A percentile compares a stretch with the other conserved stretches of the same genome.
phyloP scores from a whole-genome alignment of 1,140 invertebrate species.

The Vanessa atalanta region DNA sequence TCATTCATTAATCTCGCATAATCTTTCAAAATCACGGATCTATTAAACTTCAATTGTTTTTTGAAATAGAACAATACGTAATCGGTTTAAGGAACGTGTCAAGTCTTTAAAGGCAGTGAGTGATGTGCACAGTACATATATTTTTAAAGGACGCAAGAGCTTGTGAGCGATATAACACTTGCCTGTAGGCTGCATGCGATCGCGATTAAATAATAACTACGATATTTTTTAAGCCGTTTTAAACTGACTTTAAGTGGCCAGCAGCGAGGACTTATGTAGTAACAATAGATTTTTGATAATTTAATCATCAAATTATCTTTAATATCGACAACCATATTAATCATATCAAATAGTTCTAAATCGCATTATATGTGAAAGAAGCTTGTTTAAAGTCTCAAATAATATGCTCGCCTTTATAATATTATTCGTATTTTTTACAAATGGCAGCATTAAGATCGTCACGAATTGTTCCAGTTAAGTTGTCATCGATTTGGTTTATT shows the following conservation, averaged over 20 bases:
- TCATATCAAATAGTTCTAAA: not conserved
- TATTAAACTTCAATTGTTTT: too few relatives aligned
- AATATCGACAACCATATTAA: not conserved
- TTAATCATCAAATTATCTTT: constrained; percentile 33
- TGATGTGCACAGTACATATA: constrained; percentile 39
- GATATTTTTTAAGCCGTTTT: constrained; percentile 37
- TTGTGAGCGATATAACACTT: constrained; percentile 30
- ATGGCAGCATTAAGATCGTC: not conserved
- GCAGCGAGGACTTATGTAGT: constrained; percentile 38
- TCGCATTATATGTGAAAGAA: not conserved
- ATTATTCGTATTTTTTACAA: not conserved
- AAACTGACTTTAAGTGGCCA: constrained; percentile 28
- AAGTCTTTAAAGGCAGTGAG: constrained; percentile 52
- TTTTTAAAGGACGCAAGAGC: constrained; percentile 43
- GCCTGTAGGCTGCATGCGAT: constrained; percentile 38
- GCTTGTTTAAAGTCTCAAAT: not conserved
- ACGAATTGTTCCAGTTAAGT: not conserved
- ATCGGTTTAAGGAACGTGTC: constrained; percentile 16
- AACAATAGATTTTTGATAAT: constrained; percentile 38
- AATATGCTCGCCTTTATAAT: not conserved
- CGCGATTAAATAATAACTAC: constrained; percentile 35
- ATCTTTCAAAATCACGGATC: too few relatives aligned
- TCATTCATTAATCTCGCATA: too few relatives aligned
- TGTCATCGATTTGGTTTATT: not conserved
- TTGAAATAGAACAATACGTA: not conserved